Evolutionary conservation across 2,888 invertebrate genomes (phyloP), one percentile per base, ranked within the genome.

Genomic region (Aleiodes leptofemur): DNA sequence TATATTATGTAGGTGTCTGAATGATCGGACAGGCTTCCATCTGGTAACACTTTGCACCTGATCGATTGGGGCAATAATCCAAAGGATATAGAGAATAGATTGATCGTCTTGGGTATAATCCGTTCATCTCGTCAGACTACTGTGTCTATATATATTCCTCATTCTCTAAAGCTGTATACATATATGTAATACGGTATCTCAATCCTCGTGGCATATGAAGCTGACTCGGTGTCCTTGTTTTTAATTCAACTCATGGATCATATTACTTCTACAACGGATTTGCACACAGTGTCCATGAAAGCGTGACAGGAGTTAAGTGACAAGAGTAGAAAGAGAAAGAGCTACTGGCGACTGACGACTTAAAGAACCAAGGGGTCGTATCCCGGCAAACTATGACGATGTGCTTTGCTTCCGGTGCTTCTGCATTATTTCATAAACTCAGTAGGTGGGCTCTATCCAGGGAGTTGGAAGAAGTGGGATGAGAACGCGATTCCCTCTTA

Each of bases 401-500:
- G 34, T 31, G 55, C 69, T 61, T 61, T 43, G 57, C 50, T 29
- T 8, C 43, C 14, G 43, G 9, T 48, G 64, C 48, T 48, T 11
- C 48, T 43, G 14, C 34, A 56, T 48, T 64, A 48, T 38, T 59
- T 31, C 38, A 59, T 34, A 59, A 59, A 59, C 59, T 38, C 59
- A 59, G n/a, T 16, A n/a, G 16, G 23, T 56, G 29, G 29, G 59
- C 38, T 74, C 70, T 70, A 74, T 68, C 75, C 50, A 61, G 76
- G 73, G 76, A 71, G 71, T 73, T 72, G 73, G 56, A 43, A 61
- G 23, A 50, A 70, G 56, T 73, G 55, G 59, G 76, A 69, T 51
- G 72, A 72, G 71, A 70, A 70, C 57, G 73, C 72, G 77, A 78
- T 77, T 77, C 80, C 84, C 83, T 85, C 84, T 84, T 82, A 84